Evolutionary conservation across 2,113 vertebrate genomes (phyloP).

Genomic region (Naja naja): DNA sequence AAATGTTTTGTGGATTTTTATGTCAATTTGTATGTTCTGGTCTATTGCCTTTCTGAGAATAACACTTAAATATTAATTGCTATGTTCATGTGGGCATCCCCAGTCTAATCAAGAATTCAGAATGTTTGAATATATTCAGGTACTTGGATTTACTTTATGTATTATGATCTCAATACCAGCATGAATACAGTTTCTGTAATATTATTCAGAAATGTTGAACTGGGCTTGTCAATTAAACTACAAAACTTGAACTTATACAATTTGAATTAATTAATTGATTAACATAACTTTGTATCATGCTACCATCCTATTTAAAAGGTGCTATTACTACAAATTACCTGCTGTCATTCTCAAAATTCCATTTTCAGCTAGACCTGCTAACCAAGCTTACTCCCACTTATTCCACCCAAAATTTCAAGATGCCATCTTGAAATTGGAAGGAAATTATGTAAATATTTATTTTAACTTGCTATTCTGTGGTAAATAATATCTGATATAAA

Average conservation of each 20-base stretch:
- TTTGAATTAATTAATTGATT: not conserved
- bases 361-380: not conserved
- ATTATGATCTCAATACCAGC: not conserved
- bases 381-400: not conserved
- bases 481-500: not conserved
- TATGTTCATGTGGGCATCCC: not conserved
- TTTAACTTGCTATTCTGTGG: not conserved
- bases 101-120: not conserved
- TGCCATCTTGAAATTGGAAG: not conserved
- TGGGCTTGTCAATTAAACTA: not conserved
- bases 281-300: not conserved
- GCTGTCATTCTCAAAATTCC: not conserved
- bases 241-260: not conserved
- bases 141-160: not conserved
- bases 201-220: not conserved
- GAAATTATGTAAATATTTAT: not conserved
- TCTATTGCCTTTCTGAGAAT: not conserved
- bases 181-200: not conserved
- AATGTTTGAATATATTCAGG: not conserved
- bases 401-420: not conserved
- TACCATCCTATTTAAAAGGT: not conserved
- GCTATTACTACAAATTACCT: not conserved
- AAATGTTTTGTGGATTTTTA: constrained; percentile 2
- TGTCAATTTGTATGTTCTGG: not conserved
- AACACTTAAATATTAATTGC: not conserved